phyloP scores from a whole-genome alignment of 1,140 invertebrate genomes.

The Acromyrmex echinatior region DNA sequence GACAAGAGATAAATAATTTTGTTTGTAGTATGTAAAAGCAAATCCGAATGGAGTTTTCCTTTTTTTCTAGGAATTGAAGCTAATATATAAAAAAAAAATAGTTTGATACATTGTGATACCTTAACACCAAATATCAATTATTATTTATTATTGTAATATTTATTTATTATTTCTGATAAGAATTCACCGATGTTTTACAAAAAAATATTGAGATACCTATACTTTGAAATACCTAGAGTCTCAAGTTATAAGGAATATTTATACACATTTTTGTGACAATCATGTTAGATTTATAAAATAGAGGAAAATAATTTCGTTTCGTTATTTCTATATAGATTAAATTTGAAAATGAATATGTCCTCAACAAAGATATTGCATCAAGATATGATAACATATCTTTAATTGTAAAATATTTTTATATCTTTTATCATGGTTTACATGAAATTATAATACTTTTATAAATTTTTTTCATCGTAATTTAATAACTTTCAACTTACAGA shows the following conservation, averaged over 20 bases:
- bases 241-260: not conserved
- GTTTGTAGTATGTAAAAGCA: not conserved
- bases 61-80: not conserved
- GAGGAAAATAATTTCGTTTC: conserved; percentile 6
- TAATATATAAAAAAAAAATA: not conserved
- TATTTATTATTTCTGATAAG: not conserved
- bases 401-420: too few species aligned
- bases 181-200: not conserved
- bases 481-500: too few species aligned
- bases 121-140: not conserved
- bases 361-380: not conserved
- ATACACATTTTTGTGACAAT: not conserved
- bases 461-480: not conserved
- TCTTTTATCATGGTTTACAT: not conserved
- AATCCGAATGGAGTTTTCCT: not conserved
- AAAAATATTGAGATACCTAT: not conserved
- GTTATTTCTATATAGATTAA: not conserved
- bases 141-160: not conserved
- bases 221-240: not conserved
- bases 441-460: not conserved
- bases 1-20: conserved; percentile 54
- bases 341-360: not conserved
- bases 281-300: not conserved
- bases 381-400: not conserved
- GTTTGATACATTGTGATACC: not conserved